A percentile compares a stretch with the other conserved stretches of the same genome.
Conservation (phyloP, 1,140 invertebrate genomes). For the Pachypeltis micranthus region DNA sequence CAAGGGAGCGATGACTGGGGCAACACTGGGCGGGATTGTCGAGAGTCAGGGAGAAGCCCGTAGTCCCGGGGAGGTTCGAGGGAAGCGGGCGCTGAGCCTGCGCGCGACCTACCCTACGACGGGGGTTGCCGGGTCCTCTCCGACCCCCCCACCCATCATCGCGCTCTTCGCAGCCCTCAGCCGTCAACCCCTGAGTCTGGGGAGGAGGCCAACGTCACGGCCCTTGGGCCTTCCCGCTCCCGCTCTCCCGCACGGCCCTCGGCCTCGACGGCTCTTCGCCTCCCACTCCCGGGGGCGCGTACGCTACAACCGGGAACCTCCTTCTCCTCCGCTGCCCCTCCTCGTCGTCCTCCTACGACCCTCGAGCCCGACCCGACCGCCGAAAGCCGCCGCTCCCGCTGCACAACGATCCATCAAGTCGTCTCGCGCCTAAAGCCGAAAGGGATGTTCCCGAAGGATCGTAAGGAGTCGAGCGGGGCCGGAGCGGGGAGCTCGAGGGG, state of each 20-base stretch:
- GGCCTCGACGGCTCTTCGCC: neutral
- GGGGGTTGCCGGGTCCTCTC: too few species aligned
- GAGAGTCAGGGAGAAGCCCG: neutral
- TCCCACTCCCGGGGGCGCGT: too few species aligned
- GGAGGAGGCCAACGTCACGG: constrained; percentile 15
- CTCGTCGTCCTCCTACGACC: neutral
- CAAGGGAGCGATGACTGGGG: constrained; percentile 10
- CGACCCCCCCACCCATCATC: too few species aligned
- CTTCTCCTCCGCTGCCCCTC: neutral
- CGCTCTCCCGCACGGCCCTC: neutral
- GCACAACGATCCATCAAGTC: constrained; percentile 7
- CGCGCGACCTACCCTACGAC: constrained; percentile 15
- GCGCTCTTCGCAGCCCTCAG: too few species aligned
- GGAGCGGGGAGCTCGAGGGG: too few species aligned
- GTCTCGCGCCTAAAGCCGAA: neutral
- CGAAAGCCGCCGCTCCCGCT: too few species aligned
- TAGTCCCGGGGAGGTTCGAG: neutral
- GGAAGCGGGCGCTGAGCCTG: constrained; percentile 9
- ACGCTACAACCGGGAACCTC: too few species aligned
- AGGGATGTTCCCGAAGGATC: too few species aligned
- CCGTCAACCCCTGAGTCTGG: neutral
- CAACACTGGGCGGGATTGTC: constrained; percentile 11
- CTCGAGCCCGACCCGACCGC: too few species aligned
- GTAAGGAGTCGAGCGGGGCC: too few species aligned
- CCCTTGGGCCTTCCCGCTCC: neutral